A percentile compares a stretch with the other conserved stretches of the same genome.
Conservation (phyloP, 2,113 vertebrate species). For the Labeo catla region DNA sequence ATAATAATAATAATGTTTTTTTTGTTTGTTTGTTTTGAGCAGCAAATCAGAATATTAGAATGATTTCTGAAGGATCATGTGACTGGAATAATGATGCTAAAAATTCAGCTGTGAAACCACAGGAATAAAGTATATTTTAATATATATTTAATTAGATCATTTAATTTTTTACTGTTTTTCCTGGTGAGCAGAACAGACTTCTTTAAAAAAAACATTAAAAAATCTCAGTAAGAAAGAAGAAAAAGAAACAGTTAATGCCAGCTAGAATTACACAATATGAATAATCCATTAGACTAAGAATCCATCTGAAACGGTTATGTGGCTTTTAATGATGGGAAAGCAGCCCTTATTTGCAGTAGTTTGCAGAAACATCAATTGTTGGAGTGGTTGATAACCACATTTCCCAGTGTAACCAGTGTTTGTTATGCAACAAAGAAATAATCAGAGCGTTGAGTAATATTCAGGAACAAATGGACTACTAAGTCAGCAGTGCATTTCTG, state of each 20-base stretch:
- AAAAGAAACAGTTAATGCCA: background rate
- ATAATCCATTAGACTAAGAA: background rate
- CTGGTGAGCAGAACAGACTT: no score
- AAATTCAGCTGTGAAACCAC: no score
- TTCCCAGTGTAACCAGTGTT: background rate
- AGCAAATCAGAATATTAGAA: no score
- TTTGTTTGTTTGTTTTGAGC: no score
- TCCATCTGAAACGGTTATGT: background rate
- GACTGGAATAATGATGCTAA: no score
- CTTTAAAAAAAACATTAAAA: no score
- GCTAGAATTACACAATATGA: background rate
- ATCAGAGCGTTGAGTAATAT: slow-evolving; percentile 57
- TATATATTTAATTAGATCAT: no score
- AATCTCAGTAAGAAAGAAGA: background rate
- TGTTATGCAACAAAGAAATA: slow-evolving; percentile 20
- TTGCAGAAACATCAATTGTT: background rate
- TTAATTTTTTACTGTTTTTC: no score
- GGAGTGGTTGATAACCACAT: background rate
- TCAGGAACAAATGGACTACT: slow-evolving; percentile 8
- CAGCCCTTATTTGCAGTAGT: background rate
- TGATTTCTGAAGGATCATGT: no score
- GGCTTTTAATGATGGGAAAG: background rate
- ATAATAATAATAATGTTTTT: no score
- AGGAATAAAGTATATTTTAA: no score
- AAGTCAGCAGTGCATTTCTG: slow-evolving; percentile 25